Percentiles rank a stretch among this genome's conserved stretches.
Conservation (phyloP, 2,113 vertebrate genomes). For the Monarcha castaneiventris region DNA sequence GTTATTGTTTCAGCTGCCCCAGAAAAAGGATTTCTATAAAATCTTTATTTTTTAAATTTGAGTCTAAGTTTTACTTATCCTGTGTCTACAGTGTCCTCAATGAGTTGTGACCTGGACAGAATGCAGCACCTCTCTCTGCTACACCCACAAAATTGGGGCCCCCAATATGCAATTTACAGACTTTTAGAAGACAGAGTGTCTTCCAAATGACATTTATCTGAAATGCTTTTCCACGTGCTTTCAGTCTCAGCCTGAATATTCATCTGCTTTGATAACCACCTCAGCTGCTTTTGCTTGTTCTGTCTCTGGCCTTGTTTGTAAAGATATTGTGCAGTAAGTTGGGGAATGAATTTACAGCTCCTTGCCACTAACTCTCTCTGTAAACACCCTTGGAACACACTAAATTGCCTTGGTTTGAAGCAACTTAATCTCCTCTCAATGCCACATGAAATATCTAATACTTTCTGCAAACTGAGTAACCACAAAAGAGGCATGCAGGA, state of each 20-base stretch:
- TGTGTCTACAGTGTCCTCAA: not conserved
- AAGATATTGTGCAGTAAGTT: not conserved
- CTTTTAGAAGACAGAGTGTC: not conserved
- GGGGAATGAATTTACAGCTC: not conserved
- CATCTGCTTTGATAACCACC: not conserved
- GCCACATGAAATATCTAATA: not conserved
- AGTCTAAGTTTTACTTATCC: not conserved
- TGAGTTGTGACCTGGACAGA: not conserved
- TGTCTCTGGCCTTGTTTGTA: not conserved
- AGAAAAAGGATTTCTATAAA: not conserved
- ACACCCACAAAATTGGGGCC: accelerated
- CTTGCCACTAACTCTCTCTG: not conserved
- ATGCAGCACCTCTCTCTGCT: not conserved
- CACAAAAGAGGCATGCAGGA: not conserved
- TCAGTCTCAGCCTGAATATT: not conserved
- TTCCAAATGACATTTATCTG: not conserved
- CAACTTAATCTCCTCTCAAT: not conserved
- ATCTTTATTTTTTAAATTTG: not conserved
- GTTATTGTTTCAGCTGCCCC: not conserved
- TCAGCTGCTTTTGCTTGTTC: not conserved
- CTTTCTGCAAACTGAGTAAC: not conserved
- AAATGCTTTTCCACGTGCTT: not conserved
- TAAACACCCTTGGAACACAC: not conserved
- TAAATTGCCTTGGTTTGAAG: not conserved
- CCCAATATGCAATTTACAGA: not conserved